phyloP scores from a whole-genome alignment of 2,888 invertebrate species.

The Anthoptus insignis region DNA sequence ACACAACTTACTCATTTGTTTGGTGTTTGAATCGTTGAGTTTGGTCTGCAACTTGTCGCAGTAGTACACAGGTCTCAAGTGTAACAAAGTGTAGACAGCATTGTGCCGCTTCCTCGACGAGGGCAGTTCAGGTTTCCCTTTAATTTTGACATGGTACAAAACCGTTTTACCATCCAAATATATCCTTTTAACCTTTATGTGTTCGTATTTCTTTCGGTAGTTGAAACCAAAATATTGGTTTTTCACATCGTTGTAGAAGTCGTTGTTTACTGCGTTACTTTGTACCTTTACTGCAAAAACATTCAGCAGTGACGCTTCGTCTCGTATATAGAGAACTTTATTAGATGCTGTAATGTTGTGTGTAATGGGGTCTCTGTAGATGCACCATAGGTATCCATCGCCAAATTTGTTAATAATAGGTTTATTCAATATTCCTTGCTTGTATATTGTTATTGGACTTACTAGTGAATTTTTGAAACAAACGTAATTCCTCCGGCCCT shows the following conservation, averaged over 20 bases:
- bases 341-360: conserved; percentile 66
- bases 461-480: neutral
- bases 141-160: conserved; percentile 66
- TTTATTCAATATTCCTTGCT: too few relatives aligned
- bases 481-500: too few relatives aligned
- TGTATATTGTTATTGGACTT: too few relatives aligned
- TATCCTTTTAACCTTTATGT: conserved; percentile 57
- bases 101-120: too few relatives aligned
- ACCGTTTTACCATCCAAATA: conserved; percentile 65
- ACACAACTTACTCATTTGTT: too few relatives aligned
- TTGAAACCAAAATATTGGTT: too few relatives aligned
- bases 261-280: too few relatives aligned
- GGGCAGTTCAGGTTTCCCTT: too few relatives aligned
- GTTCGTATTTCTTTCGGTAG: conserved; percentile 47
- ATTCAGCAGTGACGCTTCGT: conserved; percentile 59
- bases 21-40: too few relatives aligned
- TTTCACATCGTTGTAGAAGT: conserved; percentile 30
- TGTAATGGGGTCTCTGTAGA: conserved; percentile 61
- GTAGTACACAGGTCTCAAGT: too few relatives aligned
- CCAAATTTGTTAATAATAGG: neutral
- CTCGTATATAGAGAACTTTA: conserved; percentile 65
- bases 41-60: too few relatives aligned
- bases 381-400: conserved; percentile 81
- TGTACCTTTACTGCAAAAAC: conserved; percentile 68
- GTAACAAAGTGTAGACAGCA: too few relatives aligned